Percentiles rank a stretch among this genome's conserved stretches.
Conservation (phyloP, 2,888 invertebrate genomes). For the Onchidella celtica region DNA sequence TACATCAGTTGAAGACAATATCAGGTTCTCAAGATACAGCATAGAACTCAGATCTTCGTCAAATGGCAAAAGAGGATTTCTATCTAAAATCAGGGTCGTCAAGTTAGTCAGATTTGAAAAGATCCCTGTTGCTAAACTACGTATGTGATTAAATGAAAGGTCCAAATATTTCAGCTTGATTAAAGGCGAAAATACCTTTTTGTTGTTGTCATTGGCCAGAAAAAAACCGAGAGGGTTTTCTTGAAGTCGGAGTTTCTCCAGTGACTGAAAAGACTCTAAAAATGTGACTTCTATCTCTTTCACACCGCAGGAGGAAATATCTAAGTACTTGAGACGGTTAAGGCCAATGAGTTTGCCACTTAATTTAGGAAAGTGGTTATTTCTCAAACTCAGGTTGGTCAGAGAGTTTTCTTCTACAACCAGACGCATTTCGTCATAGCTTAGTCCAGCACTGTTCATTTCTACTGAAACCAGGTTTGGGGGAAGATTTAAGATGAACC, state of each 20-base stretch:
- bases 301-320: slow-evolving; percentile 30
- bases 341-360: slow-evolving; percentile 42
- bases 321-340: slow-evolving; percentile 11
- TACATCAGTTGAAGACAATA: slow-evolving; percentile 3
- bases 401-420: slow-evolving; percentile 36
- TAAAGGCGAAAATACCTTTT: background rate
- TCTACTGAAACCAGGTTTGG: slow-evolving; percentile 26
- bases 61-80: background rate
- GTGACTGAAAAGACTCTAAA: slow-evolving; percentile 17
- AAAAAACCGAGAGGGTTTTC: slow-evolving; percentile 13
- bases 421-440: slow-evolving; percentile 21
- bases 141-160: background rate
- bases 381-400: slow-evolving; percentile 11
- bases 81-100: background rate
- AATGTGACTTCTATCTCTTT: slow-evolving; percentile 1
- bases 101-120: background rate
- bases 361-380: slow-evolving; percentile 26
- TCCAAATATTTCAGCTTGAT: background rate
- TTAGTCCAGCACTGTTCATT: slow-evolving; percentile 17
- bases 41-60: slow-evolving; percentile 2
- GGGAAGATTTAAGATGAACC: no score
- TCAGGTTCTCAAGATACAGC: slow-evolving; percentile 14
- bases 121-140: background rate
- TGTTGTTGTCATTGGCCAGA: background rate
- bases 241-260: slow-evolving; percentile 13